Conservation (phyloP, 37 sponge, comb jelly and placozoan species). For the Halisarca cf. caerulea region DNA sequence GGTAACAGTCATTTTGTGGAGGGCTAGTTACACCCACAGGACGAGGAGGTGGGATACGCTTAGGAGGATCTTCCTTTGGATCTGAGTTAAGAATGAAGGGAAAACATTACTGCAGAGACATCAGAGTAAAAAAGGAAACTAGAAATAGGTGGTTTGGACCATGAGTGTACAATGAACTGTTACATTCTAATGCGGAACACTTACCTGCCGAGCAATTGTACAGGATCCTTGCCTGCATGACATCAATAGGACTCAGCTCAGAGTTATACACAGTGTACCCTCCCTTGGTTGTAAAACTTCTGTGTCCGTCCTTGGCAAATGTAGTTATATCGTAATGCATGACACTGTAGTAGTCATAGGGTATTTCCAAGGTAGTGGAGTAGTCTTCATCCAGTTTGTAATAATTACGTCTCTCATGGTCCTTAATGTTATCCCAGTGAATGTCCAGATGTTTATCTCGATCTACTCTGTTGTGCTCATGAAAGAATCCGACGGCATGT, state of each 20-base stretch:
- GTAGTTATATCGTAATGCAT: neutral
- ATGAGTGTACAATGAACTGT: too few species aligned
- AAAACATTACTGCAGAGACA: too few species aligned
- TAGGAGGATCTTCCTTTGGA: slow-evolving; percentile 9
- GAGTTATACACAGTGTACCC: neutral
- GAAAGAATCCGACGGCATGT: slow-evolving; percentile 68
- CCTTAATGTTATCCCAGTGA: slow-evolving; percentile 29
- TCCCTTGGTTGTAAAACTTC: neutral
- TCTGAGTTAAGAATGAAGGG: too few species aligned
- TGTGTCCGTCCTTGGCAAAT: neutral
- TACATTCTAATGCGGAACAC: too few species aligned
- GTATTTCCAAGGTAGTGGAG: neutral
- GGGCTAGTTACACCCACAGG: too few species aligned
- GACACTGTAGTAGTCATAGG: neutral
- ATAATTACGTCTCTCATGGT: neutral
- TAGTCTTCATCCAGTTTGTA: neutral
- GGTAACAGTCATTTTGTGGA: too few species aligned
- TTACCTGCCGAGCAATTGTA: slow-evolving; percentile 15
- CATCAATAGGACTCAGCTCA: slow-evolving; percentile 16
- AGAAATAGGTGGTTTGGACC: too few species aligned
- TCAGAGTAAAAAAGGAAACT: too few species aligned
- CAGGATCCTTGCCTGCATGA: neutral
- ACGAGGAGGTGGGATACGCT: neutral
- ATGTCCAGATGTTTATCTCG: slow-evolving; percentile 50
- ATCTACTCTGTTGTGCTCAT: slow-evolving; percentile 68